phyloP scores from a whole-genome alignment of 2,113 vertebrate species.

The Rhagologus leucostigma region DNA sequence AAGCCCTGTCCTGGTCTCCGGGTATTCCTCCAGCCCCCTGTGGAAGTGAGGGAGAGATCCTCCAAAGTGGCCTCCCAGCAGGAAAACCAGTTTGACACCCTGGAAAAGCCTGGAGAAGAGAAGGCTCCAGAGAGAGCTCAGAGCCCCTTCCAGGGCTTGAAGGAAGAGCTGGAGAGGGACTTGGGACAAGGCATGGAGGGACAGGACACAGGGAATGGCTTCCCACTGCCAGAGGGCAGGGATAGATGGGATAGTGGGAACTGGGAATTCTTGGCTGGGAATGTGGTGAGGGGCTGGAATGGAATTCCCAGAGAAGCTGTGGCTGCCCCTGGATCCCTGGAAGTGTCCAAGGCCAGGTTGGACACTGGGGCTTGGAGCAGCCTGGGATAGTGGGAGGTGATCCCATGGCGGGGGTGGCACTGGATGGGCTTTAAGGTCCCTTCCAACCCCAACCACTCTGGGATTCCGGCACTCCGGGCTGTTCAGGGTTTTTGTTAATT shows the following conservation, averaged over 20 bases:
- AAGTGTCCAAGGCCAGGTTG: fast-evolving
- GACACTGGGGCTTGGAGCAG: fast-evolving
- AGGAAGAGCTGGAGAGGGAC: not conserved
- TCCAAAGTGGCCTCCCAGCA: not conserved
- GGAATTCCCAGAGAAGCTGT: not conserved
- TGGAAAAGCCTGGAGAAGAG: not conserved
- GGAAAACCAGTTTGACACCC: not conserved
- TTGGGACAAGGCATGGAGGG: not conserved
- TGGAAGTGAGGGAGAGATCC: not conserved
- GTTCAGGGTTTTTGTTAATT: not conserved
- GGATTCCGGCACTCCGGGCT: not conserved
- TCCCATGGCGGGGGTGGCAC: not conserved
- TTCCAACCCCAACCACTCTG: not conserved
- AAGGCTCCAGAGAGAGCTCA: not conserved
- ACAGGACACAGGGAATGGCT: not conserved
- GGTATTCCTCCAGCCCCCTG: not conserved
- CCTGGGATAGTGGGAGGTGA: fast-evolving
- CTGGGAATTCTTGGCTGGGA: not conserved
- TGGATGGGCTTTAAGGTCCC: not conserved
- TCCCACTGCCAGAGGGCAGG: not conserved
- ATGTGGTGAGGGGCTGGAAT: fast-evolving
- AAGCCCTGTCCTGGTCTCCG: not conserved
- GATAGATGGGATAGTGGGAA: not conserved
- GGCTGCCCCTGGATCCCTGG: not conserved
- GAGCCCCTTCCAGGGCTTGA: fast-evolving